Evolutionary conservation across 2,797 vertebrate genomes (phyloP), one percentile per base, ranked within the genome.

Genomic region (Pipistrellus kuhlii): DNA sequence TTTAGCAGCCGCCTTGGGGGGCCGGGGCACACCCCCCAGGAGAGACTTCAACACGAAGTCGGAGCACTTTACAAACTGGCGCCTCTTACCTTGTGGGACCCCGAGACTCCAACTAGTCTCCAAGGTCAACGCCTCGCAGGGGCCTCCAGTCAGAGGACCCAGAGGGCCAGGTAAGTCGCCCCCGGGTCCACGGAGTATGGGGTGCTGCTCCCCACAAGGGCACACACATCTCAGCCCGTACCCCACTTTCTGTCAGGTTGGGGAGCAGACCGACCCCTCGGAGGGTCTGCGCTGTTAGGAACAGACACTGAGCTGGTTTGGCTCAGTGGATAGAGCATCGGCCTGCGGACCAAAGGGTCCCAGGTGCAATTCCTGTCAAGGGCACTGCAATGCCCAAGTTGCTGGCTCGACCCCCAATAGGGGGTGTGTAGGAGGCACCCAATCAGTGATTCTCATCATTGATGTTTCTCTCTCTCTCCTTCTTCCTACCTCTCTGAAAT

Each of bases 211-310:
- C 55, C 30, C 77, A 80, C 55, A 57, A 38, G 1, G 0, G 0
- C 46, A 30, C 2, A 2, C 18, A 0, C 11, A 3, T 2, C 8
- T 6, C 27, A 48, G 51, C 25, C 59, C 5, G 0, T 10, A 0
- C 46, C 64, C 69, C 0, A 4, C 23, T 23, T 15, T 64, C 38
- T 2, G 10, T 44, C 2, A 4, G 41, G 44, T 8, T 0, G 66
- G 55, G 46, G 23, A 18, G 5, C 69, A 30, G 78, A 27, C 41
- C 4, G 3, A 9, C 71, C 53, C 5, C 64, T 51, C 8, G 27
- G 53, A 14, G 57, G n/a, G 18, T 41, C n/a, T 64, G 21, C 0
- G 12, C 81, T 21, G 17, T 59, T 64, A 20, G 4, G 66, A 69
- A 30, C 1, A 3, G 6, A 2, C 20, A 3, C 30, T 30, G 18